Conservation (phyloP, 2,888 invertebrate genomes). For the Boloria euphrosyne region DNA sequence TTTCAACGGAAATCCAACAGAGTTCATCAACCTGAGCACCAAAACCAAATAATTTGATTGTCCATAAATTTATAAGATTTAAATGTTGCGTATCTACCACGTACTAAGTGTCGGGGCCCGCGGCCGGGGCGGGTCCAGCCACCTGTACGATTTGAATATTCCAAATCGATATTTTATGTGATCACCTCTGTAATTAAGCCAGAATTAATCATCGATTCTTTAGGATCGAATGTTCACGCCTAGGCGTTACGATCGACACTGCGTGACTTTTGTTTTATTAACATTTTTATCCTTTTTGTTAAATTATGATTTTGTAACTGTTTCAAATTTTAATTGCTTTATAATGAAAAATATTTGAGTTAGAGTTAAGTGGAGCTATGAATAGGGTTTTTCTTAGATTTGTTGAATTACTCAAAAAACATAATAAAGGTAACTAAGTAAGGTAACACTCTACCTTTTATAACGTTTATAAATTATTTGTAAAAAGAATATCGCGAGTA, state of each 20-base stretch:
- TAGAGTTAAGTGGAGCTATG: background rate
- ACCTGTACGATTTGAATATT: conserved; percentile 74
- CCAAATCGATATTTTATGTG: conserved; percentile 78
- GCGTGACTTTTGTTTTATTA: conserved; percentile 23
- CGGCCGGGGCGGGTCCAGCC: conserved; percentile 68
- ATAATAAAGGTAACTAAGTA: too few species aligned
- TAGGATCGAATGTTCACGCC: conserved; percentile 62
- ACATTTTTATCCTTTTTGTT: background rate
- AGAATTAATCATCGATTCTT: conserved; percentile 62
- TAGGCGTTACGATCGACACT: conserved; percentile 67
- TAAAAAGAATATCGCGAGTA: too few species aligned
- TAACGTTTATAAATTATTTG: too few species aligned
- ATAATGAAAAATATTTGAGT: background rate
- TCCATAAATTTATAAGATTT: conserved; percentile 36
- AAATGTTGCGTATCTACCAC: conserved; percentile 33
- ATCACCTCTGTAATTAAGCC: conserved; percentile 74
- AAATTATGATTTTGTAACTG: background rate
- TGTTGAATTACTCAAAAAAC: background rate
- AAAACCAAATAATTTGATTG: conserved; percentile 30
- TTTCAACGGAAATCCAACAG: background rate
- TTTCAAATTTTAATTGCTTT: background rate
- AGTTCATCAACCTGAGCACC: conserved; percentile 20
- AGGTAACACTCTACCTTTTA: too few species aligned
- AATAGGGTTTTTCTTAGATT: background rate
- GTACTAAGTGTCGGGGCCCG: conserved; percentile 63